Base-by-base conservation (phyloP, 2,888 invertebrate species). In the Chorisops tibialis region DNA sequence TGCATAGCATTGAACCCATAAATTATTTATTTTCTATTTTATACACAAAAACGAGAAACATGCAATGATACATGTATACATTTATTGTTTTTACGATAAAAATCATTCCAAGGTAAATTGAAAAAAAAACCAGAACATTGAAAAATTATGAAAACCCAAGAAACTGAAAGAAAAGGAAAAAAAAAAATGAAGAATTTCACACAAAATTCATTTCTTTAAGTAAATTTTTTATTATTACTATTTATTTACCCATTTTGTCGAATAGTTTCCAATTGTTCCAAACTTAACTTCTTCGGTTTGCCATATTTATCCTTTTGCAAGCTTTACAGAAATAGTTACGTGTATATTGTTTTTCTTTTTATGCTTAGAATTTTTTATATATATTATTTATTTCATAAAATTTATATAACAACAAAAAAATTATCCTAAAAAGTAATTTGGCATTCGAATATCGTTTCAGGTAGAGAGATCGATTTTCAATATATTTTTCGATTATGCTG, bases 281-380 rank as follows among this genome's bases (percentile, higher is more conserved):
- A 82, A 84, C 84, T 87, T 82, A 87, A 85, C 82, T 86, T 85
- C 86, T 87, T 87, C 81, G 87, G 86, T 81, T 87, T 87, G 80
- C 87, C 87, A 81, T 86, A 87, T 80, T 90, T 89, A 85, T 89
- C 88, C 87, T 90, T 89, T 84, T 90, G 88, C 85, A 83, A 88
- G 87, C 86, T 91, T 90, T 82, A 86, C 82, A 84, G 79, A 83
- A 84, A 81, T 75, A 77, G 74, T 74, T 69, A 68, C 30, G 30
- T 30, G 30, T 30, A 30, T 7, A 30, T 30, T 30, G 30, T 9
- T 9, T 5, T 30, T 30, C n/a, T n/a, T n/a, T n/a, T n/a, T n/a
- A n/a, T n/a, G n/a, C n/a, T n/a, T n/a, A n/a, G n/a, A n/a, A n/a
- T n/a, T n/a, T n/a, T n/a, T n/a, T n/a, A n/a, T n/a, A n/a, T n/a